Conservation (phyloP, 2,113 vertebrate species). For the Percina caprodes region DNA sequence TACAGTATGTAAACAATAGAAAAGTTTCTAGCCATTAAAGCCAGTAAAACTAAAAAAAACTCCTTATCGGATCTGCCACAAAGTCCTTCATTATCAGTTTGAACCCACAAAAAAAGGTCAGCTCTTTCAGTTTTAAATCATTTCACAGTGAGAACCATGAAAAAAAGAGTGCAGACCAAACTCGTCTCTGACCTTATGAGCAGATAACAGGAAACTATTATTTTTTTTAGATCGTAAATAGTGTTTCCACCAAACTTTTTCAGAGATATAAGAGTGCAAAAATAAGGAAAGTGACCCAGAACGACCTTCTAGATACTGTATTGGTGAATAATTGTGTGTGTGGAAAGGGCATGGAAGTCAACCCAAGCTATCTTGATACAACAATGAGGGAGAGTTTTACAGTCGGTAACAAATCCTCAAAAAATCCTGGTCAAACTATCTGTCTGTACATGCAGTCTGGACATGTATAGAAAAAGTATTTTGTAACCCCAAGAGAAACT, state of each 20-base stretch:
- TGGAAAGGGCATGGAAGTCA: not conserved
- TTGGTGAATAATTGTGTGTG: constrained; percentile 29
- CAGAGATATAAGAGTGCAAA: constrained; percentile 13
- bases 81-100: constrained; percentile 23
- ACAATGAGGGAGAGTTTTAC: constrained; percentile 12
- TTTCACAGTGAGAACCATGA: constrained; percentile 2
- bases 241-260: constrained; percentile 21
- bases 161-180: not conserved
- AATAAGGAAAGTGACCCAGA: not conserved
- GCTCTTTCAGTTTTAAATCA: constrained; percentile 18
- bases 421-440: constrained; percentile 7
- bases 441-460: not conserved
- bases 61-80: not conserved
- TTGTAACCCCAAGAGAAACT: not conserved
- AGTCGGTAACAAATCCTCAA: not conserved
- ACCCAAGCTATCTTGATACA: not conserved
- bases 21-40: not conserved
- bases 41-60: not conserved
- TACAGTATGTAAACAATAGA: not conserved
- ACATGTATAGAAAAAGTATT: not conserved
- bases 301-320: constrained; percentile 10
- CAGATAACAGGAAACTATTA: constrained; percentile 11
- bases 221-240: constrained; percentile 16
- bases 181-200: constrained; percentile 30
- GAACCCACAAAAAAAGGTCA: constrained; percentile 1